These are phyloP conservation scores for Distichodus sexfasciatus DNA, from an alignment of 2,797 vertebrate species.

Conservation along the genomic window DNA sequence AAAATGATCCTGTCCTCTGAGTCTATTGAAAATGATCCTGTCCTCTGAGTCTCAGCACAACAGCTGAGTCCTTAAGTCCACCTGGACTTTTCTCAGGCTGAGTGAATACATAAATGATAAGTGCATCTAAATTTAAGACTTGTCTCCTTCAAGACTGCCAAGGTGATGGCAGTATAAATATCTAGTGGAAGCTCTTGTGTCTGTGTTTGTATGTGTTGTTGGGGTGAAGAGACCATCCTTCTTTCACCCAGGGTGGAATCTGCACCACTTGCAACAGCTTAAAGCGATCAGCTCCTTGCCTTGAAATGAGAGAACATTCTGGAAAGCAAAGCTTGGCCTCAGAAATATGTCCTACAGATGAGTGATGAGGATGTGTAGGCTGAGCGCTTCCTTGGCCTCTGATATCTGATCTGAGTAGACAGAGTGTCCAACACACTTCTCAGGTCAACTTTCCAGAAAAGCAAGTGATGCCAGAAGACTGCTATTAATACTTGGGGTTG, in stretches of 20 bases:
- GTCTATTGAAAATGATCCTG: conserved; percentile 19
- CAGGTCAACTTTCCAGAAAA: conserved; percentile 59
- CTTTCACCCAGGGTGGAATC: conserved; percentile 74
- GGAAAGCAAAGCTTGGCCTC: conserved; percentile 74
- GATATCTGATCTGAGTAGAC: conserved; percentile 67
- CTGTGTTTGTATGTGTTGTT: not conserved
- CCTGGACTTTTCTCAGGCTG: conserved; percentile 36
- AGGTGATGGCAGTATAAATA: conserved; percentile 56
- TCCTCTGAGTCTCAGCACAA: conserved; percentile 59
- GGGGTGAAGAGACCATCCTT: conserved; percentile 36
- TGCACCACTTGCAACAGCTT: conserved; percentile 68
- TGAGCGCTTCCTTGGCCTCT: conserved; percentile 60
- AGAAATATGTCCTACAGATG: conserved; percentile 70
- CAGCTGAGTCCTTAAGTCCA: conserved; percentile 61
- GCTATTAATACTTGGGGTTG: conserved; percentile 68
- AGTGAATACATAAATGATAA: conserved; percentile 64
- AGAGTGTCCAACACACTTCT: conserved; percentile 46
- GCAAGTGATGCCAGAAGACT: conserved; percentile 56
- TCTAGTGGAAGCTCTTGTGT: conserved; percentile 53
- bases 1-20: conserved; percentile 45
- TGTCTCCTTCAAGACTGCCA: conserved; percentile 61
- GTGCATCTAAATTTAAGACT: conserved; percentile 47
- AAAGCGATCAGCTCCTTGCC: conserved; percentile 59
- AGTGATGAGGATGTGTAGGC: conserved; percentile 65
- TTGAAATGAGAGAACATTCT: conserved; percentile 75